Evolutionary conservation across 2,797 vertebrate genomes (phyloP).

Genomic region (Urosaurus nigricauda): DNA sequence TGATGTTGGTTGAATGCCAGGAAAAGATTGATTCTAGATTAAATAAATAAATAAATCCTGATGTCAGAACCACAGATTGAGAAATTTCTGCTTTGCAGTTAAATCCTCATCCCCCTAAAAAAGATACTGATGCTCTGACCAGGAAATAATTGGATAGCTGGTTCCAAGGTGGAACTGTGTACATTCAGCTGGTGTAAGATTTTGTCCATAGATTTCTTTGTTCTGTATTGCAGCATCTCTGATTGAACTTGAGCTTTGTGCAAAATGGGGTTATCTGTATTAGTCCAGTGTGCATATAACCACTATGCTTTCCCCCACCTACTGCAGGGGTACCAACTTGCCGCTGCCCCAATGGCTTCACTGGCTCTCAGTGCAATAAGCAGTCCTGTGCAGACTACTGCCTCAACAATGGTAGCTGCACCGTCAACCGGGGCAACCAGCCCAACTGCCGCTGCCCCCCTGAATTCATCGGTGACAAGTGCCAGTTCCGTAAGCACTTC

Average conservation of each 20-base stretch:
- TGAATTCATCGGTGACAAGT: slow-evolving; percentile 90
- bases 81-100: background rate
- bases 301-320: slow-evolving; percentile 8
- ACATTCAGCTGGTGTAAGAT: background rate
- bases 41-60: background rate
- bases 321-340: slow-evolving; percentile 90
- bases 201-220: background rate
- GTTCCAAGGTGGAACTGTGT: no score
- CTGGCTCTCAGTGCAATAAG: slow-evolving; percentile 90
- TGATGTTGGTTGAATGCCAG: background rate
- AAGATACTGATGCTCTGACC: background rate
- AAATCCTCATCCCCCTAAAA: background rate
- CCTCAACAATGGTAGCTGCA: slow-evolving; percentile 90
- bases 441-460: slow-evolving; percentile 88
- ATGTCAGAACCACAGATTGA: background rate
- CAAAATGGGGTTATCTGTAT: background rate
- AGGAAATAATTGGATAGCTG: background rate
- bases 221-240: background rate
- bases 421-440: slow-evolving; percentile 93
- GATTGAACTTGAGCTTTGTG: background rate
- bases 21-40: background rate
- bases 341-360: slow-evolving; percentile 92
- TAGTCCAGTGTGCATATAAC: background rate
- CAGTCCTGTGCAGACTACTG: slow-evolving; percentile 91
- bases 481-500: slow-evolving; percentile 91